Percentiles rank a stretch among this genome's conserved stretches.
These are phyloP conservation scores for Hylaeus anthracinus DNA, from an alignment of 1,140 invertebrate genomes.

Conservation along the genomic window DNA sequence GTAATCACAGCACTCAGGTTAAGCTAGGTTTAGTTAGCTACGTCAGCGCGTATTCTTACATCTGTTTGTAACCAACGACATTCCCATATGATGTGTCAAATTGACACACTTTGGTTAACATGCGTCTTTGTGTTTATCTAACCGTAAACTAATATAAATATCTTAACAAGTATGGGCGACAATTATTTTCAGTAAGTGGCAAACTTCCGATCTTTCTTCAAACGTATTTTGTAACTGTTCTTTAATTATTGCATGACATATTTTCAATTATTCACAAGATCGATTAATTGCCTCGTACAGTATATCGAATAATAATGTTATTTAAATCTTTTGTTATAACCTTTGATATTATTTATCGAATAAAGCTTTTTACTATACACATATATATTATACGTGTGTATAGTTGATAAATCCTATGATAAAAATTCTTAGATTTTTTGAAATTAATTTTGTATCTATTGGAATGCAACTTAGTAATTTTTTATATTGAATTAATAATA, in stretches of 20 bases:
- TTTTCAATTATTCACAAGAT: neutral
- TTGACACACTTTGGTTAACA: conserved; percentile 63
- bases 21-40: conserved; percentile 22
- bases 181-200: conserved; percentile 47
- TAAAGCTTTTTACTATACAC: too few relatives aligned
- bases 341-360: neutral
- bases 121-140: conserved; percentile 48
- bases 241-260: neutral
- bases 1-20: neutral
- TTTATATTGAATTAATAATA: neutral
- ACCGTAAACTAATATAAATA: conserved; percentile 38
- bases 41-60: neutral
- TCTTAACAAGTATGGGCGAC: conserved; percentile 53
- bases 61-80: neutral
- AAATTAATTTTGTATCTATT: neutral
- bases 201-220: neutral
- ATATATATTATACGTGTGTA: too few relatives aligned
- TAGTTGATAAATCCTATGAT: too few relatives aligned
- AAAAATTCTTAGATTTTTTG: neutral
- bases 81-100: conserved; percentile 66
- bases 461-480: too few relatives aligned
- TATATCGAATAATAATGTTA: neutral
- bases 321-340: neutral
- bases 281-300: neutral
- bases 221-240: neutral